Evolutionary conservation across 2,113 vertebrate species (phyloP).

Genomic region (Nibea coibor): DNA sequence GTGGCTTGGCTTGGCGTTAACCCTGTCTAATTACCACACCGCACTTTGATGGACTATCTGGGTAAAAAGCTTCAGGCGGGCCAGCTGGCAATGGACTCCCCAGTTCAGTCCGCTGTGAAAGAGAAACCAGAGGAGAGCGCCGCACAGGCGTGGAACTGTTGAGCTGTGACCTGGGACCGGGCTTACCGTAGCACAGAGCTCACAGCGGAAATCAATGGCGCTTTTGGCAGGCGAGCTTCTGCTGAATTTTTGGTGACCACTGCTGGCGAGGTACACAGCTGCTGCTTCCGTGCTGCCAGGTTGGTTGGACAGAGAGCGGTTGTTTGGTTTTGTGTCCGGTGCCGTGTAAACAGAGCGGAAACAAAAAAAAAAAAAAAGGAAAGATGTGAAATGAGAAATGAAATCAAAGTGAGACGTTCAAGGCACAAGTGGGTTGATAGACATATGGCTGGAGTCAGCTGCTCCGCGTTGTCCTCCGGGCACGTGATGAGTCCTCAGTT

Average conservation of each 20-base stretch:
- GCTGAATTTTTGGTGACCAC: slow-evolving; percentile 42
- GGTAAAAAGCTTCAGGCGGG: slow-evolving; percentile 53
- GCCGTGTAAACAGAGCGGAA: background rate
- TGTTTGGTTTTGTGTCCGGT: background rate
- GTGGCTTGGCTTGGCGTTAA: slow-evolving; percentile 56
- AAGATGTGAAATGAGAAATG: background rate
- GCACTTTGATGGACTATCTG: slow-evolving; percentile 65
- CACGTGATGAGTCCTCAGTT: slow-evolving; percentile 4
- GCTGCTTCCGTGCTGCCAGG: slow-evolving; percentile 15
- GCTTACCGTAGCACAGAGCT: slow-evolving; percentile 40
- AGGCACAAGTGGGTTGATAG: slow-evolving; percentile 39
- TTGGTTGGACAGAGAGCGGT: background rate
- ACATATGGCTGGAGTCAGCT: slow-evolving; percentile 53
- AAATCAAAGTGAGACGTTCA: slow-evolving; percentile 32
- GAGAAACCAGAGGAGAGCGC: slow-evolving; percentile 46
- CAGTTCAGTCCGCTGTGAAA: slow-evolving; percentile 55
- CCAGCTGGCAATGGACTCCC: slow-evolving; percentile 58
- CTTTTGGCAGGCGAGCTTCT: slow-evolving; percentile 30
- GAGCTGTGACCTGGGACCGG: slow-evolving; percentile 59
- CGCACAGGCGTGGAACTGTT: slow-evolving; percentile 14
- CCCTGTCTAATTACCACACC: slow-evolving; percentile 71
- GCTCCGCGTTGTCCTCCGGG: slow-evolving; percentile 31
- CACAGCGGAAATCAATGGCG: slow-evolving; percentile 48
- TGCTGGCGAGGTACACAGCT: slow-evolving; percentile 5
- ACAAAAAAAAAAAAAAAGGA: background rate